These are phyloP conservation scores for Myotis planiceps DNA, from an alignment of 2,797 vertebrate species.

Conservation along the genomic window DNA sequence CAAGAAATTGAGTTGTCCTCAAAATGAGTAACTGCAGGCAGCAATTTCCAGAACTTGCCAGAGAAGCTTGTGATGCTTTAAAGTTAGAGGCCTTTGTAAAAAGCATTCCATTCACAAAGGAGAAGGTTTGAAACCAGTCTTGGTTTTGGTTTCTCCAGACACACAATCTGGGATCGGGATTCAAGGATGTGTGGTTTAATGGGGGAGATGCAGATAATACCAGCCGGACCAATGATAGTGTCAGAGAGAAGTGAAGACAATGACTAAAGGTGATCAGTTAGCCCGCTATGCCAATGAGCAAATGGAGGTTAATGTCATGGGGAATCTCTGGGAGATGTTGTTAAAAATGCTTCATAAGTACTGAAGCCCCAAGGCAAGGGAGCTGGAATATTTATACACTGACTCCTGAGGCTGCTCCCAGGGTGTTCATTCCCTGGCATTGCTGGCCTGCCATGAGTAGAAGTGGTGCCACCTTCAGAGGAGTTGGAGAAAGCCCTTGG, in stretches of 20 bases:
- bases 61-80: neutral
- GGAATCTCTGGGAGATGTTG: neutral
- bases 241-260: neutral
- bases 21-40: constrained; percentile 46
- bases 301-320: neutral
- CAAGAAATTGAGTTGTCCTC: constrained; percentile 16
- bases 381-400: neutral
- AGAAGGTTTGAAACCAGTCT: neutral
- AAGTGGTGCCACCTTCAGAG: neutral
- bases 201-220: neutral
- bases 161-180: neutral
- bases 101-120: neutral
- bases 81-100: neutral
- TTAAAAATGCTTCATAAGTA: neutral
- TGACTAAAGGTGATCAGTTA: neutral
- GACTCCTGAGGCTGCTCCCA: neutral
- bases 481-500: neutral
- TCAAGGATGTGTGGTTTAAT: neutral
- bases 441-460: neutral
- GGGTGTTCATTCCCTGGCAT: neutral
- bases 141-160: neutral
- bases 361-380: neutral
- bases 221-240: neutral
- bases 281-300: neutral
- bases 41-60: neutral